A percentile compares a stretch with the other conserved stretches of the same genome.
These are phyloP conservation scores for Trachelus iudaicus DNA, from an alignment of 2,888 invertebrate species.

Conservation along the genomic window DNA sequence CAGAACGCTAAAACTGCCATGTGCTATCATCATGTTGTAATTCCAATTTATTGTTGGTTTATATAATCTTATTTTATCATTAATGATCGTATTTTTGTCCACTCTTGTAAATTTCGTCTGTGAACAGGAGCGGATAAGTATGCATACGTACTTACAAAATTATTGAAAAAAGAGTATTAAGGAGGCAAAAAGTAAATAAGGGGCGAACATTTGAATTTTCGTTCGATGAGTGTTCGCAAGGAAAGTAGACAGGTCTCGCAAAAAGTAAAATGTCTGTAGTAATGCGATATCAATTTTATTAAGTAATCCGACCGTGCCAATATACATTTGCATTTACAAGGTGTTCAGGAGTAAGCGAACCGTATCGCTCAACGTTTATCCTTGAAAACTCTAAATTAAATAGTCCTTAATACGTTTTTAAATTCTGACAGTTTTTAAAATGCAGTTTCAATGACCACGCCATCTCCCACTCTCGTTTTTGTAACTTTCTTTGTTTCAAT, in stretches of 20 bases:
- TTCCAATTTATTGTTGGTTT: background rate
- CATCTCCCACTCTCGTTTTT: no score
- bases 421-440: no score
- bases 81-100: background rate
- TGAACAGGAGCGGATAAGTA: background rate
- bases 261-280: conserved; percentile 17
- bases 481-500: no score
- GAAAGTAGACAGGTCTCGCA: conserved; percentile 19
- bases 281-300: conserved; percentile 16
- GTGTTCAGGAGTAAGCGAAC: background rate
- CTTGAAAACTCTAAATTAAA: background rate
- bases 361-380: background rate
- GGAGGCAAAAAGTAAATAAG: background rate
- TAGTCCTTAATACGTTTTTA: background rate
- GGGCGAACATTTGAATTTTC: background rate
- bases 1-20: background rate
- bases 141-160: background rate
- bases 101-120: background rate
- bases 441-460: no score
- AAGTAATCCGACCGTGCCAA: conserved; percentile 43
- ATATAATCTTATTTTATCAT: background rate
- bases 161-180: background rate
- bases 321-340: conserved; percentile 5
- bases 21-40: background rate
- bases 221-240: background rate